phyloP scores from a whole-genome alignment of 2,888 invertebrate genomes.

The Alsophila aescularia region DNA sequence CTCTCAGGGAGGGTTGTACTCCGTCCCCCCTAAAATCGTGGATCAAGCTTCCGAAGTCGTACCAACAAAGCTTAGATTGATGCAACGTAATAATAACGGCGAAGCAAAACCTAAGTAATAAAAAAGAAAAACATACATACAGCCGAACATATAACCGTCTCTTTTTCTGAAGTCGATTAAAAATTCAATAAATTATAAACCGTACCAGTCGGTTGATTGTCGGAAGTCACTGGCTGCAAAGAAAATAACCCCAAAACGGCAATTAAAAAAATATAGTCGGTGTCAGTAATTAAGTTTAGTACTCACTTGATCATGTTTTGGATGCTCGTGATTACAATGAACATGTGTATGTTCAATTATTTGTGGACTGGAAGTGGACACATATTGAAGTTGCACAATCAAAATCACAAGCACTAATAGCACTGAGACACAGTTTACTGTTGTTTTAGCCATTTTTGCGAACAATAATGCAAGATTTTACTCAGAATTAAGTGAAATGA shows the following conservation, averaged over 20 bases:
- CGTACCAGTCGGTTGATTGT: too few relatives aligned
- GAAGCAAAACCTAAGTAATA: too few relatives aligned
- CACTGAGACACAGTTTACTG: slow-evolving; percentile 46
- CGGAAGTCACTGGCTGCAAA: too few relatives aligned
- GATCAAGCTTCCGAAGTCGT: too few relatives aligned
- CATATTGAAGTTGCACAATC: slow-evolving; percentile 45
- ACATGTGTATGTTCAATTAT: slow-evolving; percentile 55
- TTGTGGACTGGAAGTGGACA: slow-evolving; percentile 38
- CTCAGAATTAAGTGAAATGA: slow-evolving; percentile 49
- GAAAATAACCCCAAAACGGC: slow-evolving; percentile 26
- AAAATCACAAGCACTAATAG: slow-evolving; percentile 49
- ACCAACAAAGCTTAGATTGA: too few relatives aligned
- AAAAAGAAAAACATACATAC: too few relatives aligned
- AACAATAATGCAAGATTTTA: slow-evolving; percentile 38
- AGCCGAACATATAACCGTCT: too few relatives aligned
- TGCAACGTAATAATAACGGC: too few relatives aligned
- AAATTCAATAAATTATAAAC: too few relatives aligned
- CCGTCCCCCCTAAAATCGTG: too few relatives aligned
- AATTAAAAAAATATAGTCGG: slow-evolving; percentile 8
- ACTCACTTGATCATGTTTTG: slow-evolving; percentile 88
- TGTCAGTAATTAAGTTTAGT: slow-evolving; percentile 23
- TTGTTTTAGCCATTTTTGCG: slow-evolving; percentile 51
- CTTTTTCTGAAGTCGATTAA: too few relatives aligned
- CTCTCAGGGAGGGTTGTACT: too few relatives aligned
- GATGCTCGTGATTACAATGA: slow-evolving; percentile 87